phyloP scores from a whole-genome alignment of 2,797 vertebrate genomes.

The Dallia pectoralis region DNA sequence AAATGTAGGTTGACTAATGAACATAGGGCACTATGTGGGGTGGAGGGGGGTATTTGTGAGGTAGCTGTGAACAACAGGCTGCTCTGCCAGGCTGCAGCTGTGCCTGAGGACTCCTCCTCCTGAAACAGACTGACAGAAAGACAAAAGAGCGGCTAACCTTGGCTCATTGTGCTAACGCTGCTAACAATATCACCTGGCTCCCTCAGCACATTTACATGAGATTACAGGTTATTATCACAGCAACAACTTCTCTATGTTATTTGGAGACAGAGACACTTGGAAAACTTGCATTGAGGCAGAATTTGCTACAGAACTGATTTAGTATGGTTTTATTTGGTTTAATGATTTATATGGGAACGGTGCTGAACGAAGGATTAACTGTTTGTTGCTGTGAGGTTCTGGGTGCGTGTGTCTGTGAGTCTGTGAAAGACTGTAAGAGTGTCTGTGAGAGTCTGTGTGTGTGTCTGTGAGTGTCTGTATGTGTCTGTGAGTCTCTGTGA shows the following conservation, averaged over 20 bases:
- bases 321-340: no score
- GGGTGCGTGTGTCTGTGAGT: neutral
- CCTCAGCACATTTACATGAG: constrained; percentile 37
- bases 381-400: no score
- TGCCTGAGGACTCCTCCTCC: constrained; percentile 51
- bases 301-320: no score
- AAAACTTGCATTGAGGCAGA: no score
- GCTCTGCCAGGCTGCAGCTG: constrained; percentile 50
- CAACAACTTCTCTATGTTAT: constrained; percentile 29
- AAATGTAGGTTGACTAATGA: neutral
- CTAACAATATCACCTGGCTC: constrained; percentile 52
- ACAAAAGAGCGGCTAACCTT: constrained; percentile 28
- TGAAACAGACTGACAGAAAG: constrained; percentile 63
- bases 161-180: constrained; percentile 38
- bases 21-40: neutral
- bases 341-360: neutral
- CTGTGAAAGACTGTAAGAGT: no score
- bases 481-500: no score
- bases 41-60: neutral
- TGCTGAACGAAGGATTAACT: neutral
- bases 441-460: no score
- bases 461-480: neutral
- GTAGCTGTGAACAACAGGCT: neutral
- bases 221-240: constrained; percentile 62
- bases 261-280: neutral